phyloP scores from a whole-genome alignment of 2,797 vertebrate genomes.

The Diplodus sargus region DNA sequence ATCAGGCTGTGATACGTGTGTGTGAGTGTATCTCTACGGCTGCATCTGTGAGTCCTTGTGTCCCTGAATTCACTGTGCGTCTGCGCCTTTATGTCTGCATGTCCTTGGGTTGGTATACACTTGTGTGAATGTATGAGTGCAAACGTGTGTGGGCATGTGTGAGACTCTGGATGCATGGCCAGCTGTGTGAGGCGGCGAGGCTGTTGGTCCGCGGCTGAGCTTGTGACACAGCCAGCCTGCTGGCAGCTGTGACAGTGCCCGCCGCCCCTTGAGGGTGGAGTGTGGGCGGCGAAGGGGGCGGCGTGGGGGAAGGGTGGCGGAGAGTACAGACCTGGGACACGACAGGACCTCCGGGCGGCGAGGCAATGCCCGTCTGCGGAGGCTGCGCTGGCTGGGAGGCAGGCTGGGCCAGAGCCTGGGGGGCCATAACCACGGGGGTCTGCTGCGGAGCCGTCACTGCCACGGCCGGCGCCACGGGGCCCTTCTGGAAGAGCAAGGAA shows the following conservation, averaged over 20 bases:
- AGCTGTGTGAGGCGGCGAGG: constrained; percentile 68
- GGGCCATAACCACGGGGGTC: constrained; percentile 80
- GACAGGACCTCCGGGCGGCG: constrained; percentile 83
- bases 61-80: constrained; percentile 15
- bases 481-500: constrained; percentile 83
- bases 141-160: constrained; percentile 67
- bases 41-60: constrained; percentile 14
- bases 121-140: constrained; percentile 66
- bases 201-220: constrained; percentile 41
- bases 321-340: constrained; percentile 86
- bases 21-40: not conserved
- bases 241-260: constrained; percentile 76
- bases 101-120: constrained; percentile 59
- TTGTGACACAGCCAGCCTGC: constrained; percentile 74
- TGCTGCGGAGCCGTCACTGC: constrained; percentile 85
- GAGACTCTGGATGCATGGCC: constrained; percentile 69
- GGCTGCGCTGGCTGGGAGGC: constrained; percentile 82
- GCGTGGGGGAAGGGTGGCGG: constrained; percentile 9
- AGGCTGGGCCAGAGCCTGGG: constrained; percentile 79
- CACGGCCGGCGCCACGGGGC: constrained; percentile 79
- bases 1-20: not conserved
- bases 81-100: constrained; percentile 45
- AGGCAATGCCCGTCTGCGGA: constrained; percentile 78
- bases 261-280: constrained; percentile 55
- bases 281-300: constrained; percentile 20